phyloP scores from a whole-genome alignment of 2,113 vertebrate genomes.

The Petromus typicus region DNA sequence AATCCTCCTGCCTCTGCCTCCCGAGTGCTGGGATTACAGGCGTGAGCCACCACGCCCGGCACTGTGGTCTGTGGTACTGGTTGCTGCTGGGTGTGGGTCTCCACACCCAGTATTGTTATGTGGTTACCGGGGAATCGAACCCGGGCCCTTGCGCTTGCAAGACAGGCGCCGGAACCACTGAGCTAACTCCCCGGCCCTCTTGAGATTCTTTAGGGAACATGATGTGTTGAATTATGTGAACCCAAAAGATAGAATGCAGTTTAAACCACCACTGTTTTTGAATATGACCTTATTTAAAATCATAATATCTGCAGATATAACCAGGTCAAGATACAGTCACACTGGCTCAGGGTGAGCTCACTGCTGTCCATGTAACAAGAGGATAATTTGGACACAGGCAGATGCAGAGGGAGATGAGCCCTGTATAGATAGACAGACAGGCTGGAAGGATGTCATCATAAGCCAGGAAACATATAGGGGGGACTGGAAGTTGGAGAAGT shows the following conservation, averaged over 20 bases:
- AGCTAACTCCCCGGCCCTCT: too few species aligned
- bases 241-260: not conserved
- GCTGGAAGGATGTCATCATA: not conserved
- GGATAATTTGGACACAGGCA: not conserved
- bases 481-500: not conserved
- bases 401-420: not conserved
- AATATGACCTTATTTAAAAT: slow-evolving; percentile 14
- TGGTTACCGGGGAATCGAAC: too few species aligned
- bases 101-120: too few species aligned
- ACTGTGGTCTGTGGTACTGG: too few species aligned
- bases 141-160: too few species aligned
- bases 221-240: not conserved
- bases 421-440: too few species aligned
- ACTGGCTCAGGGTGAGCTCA: not conserved
- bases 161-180: too few species aligned
- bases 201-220: too few species aligned
- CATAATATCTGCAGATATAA: not conserved
- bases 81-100: too few species aligned
- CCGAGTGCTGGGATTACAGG: too few species aligned
- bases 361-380: not conserved
- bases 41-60: too few species aligned
- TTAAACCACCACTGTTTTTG: not conserved
- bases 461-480: not conserved
- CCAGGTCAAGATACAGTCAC: not conserved
- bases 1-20: too few species aligned